These are phyloP conservation scores for Pemphigus obesinymphae DNA, from an alignment of 1,140 invertebrate species.

Conservation along the genomic window DNA sequence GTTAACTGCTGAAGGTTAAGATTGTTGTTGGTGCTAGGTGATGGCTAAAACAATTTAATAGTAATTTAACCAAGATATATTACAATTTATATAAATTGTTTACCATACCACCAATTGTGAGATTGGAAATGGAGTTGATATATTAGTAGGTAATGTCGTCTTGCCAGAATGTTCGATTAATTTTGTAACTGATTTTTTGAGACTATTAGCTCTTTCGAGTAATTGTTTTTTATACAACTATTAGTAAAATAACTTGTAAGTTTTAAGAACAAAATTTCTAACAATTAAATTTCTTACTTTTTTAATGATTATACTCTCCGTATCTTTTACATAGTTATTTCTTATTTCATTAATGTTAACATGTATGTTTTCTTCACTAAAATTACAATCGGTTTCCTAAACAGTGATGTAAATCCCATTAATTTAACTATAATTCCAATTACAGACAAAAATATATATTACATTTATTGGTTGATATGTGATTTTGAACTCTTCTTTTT, in stretches of 20 bases:
- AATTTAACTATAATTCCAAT: background rate
- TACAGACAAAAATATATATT: background rate
- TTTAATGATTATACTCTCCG: background rate
- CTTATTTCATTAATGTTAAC: background rate
- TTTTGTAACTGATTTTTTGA: slow-evolving; percentile 32
- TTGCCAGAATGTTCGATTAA: slow-evolving; percentile 24
- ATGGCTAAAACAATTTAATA: background rate
- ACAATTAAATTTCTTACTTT: background rate
- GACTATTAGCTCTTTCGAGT: slow-evolving; percentile 24
- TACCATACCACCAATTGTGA: background rate
- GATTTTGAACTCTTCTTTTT: slow-evolving; percentile 47
- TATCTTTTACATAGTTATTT: background rate
- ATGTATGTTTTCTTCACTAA: background rate
- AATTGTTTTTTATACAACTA: slow-evolving; percentile 23
- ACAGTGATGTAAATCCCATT: background rate
- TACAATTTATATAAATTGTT: background rate
- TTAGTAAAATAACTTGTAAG: background rate
- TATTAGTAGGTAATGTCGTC: slow-evolving; percentile 54
- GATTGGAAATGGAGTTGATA: slow-evolving; percentile 50
- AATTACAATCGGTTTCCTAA: background rate
- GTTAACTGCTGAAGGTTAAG: slow-evolving; percentile 53
- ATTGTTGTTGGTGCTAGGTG: background rate
- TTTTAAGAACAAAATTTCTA: background rate
- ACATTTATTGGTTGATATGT: slow-evolving; percentile 17
- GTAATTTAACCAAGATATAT: background rate